Conservation (phyloP, 2,797 vertebrate species). For the Nothura maculosa region DNA sequence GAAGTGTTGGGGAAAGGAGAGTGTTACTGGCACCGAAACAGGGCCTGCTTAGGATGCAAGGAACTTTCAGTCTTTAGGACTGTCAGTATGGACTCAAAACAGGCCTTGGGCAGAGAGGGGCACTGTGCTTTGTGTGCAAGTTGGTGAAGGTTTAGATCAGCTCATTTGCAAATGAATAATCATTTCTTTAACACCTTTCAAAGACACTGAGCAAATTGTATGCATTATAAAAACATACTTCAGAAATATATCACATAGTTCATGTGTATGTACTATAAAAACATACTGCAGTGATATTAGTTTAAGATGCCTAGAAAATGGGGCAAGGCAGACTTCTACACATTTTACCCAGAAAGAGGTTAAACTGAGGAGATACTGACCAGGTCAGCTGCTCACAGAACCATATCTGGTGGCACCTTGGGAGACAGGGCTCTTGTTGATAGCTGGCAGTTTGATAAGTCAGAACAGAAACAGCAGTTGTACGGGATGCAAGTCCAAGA, state of each 20-base stretch:
- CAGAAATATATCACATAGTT: background rate
- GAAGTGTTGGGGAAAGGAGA: too few relatives aligned
- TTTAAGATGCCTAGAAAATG: background rate
- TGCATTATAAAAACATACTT: accelerated
- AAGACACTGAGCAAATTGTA: background rate
- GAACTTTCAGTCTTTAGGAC: background rate
- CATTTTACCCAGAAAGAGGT: background rate
- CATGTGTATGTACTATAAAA: accelerated
- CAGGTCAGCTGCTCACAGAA: background rate
- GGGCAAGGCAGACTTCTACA: background rate
- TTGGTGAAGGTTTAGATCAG: background rate
- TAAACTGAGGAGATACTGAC: background rate
- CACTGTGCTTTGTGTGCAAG: background rate
- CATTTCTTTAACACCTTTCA: background rate
- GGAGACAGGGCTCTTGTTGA: background rate
- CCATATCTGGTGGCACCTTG: background rate
- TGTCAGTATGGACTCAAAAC: background rate
- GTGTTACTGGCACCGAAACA: background rate
- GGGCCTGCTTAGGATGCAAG: background rate
- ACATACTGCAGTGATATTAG: background rate
- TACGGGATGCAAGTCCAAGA: background rate
- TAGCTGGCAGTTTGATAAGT: background rate
- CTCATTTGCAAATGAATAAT: background rate
- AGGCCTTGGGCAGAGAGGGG: background rate
- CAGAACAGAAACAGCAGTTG: background rate